phyloP scores from a whole-genome alignment of 2,888 invertebrate species.

The Cryptocheilus praepositus region DNA sequence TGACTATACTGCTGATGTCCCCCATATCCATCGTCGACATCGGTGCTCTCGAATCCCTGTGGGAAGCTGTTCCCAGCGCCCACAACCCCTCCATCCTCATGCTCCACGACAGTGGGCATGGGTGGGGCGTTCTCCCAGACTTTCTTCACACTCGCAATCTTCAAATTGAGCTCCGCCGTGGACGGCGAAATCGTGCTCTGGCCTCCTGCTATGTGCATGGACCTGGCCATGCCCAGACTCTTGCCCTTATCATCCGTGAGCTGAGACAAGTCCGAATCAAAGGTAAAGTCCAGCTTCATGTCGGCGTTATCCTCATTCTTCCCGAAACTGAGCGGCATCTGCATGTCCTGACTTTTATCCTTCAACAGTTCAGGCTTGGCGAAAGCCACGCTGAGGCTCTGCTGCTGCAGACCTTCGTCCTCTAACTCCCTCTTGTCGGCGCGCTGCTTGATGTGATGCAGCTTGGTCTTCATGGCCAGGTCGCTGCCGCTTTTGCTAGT shows the following conservation, averaged over 20 bases:
- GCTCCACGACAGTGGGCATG: constrained; percentile 83
- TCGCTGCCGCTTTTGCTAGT: constrained; percentile 78
- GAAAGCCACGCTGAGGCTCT: constrained; percentile 73
- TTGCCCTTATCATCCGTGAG: constrained; percentile 84
- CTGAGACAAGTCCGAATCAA: constrained; percentile 88
- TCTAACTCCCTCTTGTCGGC: constrained; percentile 77
- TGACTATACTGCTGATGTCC: constrained; percentile 77
- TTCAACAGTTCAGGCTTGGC: constrained; percentile 76
- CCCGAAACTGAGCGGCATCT: constrained; percentile 84
- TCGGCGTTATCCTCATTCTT: constrained; percentile 86
- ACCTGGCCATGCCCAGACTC: constrained; percentile 78
- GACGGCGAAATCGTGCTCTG: constrained; percentile 86
- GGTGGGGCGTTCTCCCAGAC: constrained; percentile 83
- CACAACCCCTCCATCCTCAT: constrained; percentile 77
- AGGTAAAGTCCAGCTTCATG: constrained; percentile 93
- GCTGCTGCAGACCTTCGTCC: constrained; percentile 75
- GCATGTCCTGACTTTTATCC: constrained; percentile 75
- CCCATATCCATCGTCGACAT: constrained; percentile 77
- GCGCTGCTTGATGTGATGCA: constrained; percentile 76
- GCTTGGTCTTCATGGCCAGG: constrained; percentile 80
- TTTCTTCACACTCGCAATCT: constrained; percentile 95
- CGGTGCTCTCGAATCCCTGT: constrained; percentile 74
- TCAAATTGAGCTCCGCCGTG: constrained; percentile 93
- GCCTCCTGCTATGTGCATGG: constrained; percentile 80
- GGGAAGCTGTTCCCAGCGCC: constrained; percentile 69